Conservation (phyloP, 2,888 invertebrate species). For the Philereme vetulata region DNA sequence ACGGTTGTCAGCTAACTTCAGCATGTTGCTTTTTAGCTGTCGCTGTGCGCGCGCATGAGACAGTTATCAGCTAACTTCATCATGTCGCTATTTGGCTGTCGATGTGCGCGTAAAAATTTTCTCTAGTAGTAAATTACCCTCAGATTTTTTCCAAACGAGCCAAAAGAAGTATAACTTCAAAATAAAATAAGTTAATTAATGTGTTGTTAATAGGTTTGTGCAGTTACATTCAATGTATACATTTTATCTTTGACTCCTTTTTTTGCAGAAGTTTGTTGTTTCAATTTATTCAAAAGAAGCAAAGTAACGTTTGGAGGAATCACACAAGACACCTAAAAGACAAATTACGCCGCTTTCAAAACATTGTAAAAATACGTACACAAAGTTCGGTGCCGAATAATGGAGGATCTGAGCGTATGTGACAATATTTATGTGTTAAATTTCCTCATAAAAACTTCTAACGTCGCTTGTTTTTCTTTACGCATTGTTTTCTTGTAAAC, state of each 20-base stretch:
- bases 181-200: too few species aligned
- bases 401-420: constrained; percentile 72
- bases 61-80: too few species aligned
- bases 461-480: constrained; percentile 56
- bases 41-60: too few species aligned
- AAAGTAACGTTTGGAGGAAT: constrained; percentile 42
- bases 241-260: neutral
- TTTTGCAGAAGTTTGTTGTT: constrained; percentile 8
- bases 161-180: too few species aligned
- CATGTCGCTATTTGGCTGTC: too few species aligned
- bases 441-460: constrained; percentile 70
- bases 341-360: constrained; percentile 64
- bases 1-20: too few species aligned
- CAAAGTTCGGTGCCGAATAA: constrained; percentile 73
- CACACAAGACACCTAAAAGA: constrained; percentile 50
- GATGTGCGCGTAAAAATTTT: too few species aligned
- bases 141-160: too few species aligned
- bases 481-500: constrained; percentile 51
- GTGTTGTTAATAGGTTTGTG: too few species aligned
- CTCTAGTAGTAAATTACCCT: too few species aligned
- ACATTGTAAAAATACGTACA: constrained; percentile 68
- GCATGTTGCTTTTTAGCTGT: too few species aligned
- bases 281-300: constrained; percentile 37
- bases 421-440: constrained; percentile 76
- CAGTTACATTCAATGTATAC: too few species aligned